Conservation (phyloP, 2,797 vertebrate genomes). For the Channallabes apus region DNA sequence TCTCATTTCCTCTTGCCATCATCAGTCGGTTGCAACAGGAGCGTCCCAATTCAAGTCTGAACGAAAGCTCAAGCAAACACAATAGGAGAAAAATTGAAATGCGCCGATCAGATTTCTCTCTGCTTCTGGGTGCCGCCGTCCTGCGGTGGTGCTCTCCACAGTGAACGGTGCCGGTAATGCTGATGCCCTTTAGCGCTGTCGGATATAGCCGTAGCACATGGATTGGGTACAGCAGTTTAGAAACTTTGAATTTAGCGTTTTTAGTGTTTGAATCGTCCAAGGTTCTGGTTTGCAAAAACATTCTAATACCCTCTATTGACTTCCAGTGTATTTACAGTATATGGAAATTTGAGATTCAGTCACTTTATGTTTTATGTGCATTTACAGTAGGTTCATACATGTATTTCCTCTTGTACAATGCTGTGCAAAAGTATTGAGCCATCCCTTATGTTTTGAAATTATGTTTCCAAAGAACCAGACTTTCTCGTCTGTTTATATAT, state of each 20-base stretch:
- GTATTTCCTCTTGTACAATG: not conserved
- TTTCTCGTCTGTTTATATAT: too few relatives aligned
- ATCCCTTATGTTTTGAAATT: too few relatives aligned
- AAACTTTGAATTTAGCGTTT: conserved; percentile 38
- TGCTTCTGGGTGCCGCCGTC: conserved; percentile 49
- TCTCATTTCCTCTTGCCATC: conserved; percentile 23
- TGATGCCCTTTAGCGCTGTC: conserved; percentile 58
- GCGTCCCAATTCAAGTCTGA: conserved; percentile 1
- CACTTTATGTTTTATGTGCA: too few relatives aligned
- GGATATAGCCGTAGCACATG: conserved; percentile 50
- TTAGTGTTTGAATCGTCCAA: conserved; percentile 24
- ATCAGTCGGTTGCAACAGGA: conserved; percentile 10
- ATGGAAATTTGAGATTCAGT: not conserved
- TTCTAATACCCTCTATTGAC: not conserved
- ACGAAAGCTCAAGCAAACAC: conserved; percentile 17
- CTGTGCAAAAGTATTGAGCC: too few relatives aligned
- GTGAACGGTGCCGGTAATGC: conserved; percentile 47
- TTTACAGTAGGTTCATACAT: not conserved
- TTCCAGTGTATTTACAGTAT: not conserved
- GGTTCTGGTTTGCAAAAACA: conserved; percentile 9
- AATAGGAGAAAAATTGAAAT: conserved; percentile 15
- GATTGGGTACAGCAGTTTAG: conserved; percentile 38
- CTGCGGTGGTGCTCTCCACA: conserved; percentile 45
- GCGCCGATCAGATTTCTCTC: conserved; percentile 12
- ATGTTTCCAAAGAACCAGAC: too few relatives aligned